Base-by-base conservation (phyloP, 2,888 invertebrate genomes). In the Dasysyrphus albostriatus region DNA sequence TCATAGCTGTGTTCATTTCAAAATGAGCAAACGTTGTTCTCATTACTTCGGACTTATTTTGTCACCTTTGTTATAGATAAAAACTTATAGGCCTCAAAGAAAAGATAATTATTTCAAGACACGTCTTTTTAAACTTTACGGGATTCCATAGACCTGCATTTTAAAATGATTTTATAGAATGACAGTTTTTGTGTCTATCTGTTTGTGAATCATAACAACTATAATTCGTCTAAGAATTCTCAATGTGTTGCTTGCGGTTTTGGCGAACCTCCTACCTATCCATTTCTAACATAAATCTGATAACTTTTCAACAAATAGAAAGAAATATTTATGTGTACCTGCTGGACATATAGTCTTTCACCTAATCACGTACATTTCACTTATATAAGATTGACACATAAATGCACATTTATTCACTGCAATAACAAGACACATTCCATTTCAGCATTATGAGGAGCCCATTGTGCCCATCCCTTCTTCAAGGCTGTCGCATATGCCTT, bases 341-440 rank as follows among this genome's bases (percentile, higher is more conserved):
- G n/a, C n/a, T n/a, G n/a, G n/a, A 24, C 24, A 24, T 63, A 32
- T 14, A 63, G 63, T 78, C 67, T 54, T 77, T 77, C 58, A 73
- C 78, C 59, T 77, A 29, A 82, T 85, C 85, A 85, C 85, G 85
- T 85, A 77, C 34, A 32, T n/a, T 44, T 65, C 56, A 47, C 49
- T 24, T 49, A 10, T 44, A 16, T 59, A 0, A 7, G 59, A 80
- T 65, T 87, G 85, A 87, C 82, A 82, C 34, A 54, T 51, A 82
- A 61, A 24, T 74, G 85, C 77, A 73, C 76, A 73, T 49, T 78
- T n/a, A n/a, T n/a, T n/a, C n/a, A n/a, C n/a, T 56, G 58, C 58
- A 4, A 42, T 59, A 32, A 85, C 82, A 82, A 76, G 84, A 85
- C 82, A 75, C 85, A 87, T 82, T 85, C 82, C 81, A 85, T 76